Conservation (phyloP, 2,113 vertebrate species). For the Poecilia latipinna region DNA sequence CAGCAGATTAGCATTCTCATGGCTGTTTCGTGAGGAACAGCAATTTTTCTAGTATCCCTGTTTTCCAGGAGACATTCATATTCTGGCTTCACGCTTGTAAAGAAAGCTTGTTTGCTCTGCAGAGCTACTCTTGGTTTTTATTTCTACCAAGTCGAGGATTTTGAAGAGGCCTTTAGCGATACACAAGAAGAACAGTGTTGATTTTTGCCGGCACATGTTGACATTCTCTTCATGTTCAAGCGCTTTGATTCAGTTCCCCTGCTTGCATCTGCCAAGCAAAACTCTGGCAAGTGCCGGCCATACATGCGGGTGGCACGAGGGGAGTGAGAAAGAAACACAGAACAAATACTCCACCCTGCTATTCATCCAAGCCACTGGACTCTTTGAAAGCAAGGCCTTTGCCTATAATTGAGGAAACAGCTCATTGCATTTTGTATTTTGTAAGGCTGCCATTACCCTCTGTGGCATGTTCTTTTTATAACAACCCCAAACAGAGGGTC, state of each 20-base stretch:
- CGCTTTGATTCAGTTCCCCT: constrained; percentile 57
- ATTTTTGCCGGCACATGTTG: constrained; percentile 36
- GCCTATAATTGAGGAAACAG: constrained; percentile 79
- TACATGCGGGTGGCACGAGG: constrained; percentile 69
- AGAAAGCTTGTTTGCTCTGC: constrained; percentile 41
- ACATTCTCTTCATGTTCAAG: constrained; percentile 60
- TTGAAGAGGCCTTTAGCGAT: constrained; percentile 2
- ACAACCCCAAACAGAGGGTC: constrained; percentile 62
- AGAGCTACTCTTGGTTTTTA: constrained; percentile 16
- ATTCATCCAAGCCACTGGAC: constrained; percentile 58
- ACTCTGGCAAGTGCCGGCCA: constrained; percentile 61
- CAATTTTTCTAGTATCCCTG: neutral
- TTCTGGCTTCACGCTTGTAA: constrained; percentile 34
- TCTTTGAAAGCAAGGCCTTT: constrained; percentile 65
- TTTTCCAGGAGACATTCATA: constrained; percentile 54
- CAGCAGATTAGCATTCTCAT: too few species aligned
- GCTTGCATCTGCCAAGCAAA: constrained; percentile 69
- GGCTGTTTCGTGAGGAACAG: too few species aligned
- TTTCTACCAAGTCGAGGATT: constrained; percentile 20
- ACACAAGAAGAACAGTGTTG: constrained; percentile 5
- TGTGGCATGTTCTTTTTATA: constrained; percentile 71
- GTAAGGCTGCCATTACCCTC: constrained; percentile 66
- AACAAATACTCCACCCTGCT: constrained; percentile 76
- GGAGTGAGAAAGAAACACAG: constrained; percentile 57
- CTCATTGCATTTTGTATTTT: constrained; percentile 53